phyloP scores from a whole-genome alignment of 2,888 invertebrate genomes.

The Mimachlamys varia region DNA sequence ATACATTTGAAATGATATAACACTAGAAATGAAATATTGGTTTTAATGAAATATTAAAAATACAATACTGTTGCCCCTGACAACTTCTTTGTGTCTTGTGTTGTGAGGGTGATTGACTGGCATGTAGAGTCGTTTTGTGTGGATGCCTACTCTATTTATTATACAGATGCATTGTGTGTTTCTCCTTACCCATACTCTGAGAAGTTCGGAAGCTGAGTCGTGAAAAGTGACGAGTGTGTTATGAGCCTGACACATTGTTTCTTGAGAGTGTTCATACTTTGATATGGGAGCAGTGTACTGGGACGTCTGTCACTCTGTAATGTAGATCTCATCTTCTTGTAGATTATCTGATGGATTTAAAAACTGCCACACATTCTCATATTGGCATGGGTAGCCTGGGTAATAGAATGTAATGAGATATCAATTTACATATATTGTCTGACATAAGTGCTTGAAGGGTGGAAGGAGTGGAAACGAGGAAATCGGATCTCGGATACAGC shows the following conservation, averaged over 20 bases:
- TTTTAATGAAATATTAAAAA: neutral
- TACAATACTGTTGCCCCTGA: neutral
- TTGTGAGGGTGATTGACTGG: neutral
- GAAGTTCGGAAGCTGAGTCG: neutral
- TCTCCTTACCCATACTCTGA: neutral
- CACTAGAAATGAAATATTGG: neutral
- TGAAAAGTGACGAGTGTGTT: neutral
- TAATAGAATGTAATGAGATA: neutral
- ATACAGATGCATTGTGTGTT: neutral
- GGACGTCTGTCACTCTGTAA: neutral
- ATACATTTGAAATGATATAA: neutral
- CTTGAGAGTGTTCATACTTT: neutral
- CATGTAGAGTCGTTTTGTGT: neutral
- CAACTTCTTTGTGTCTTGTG: neutral
- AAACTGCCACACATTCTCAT: slow-evolving; percentile 2
- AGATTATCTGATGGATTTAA: neutral
- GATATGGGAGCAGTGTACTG: neutral
- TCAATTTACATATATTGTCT: neutral
- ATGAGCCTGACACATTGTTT: neutral
- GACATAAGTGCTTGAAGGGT: neutral
- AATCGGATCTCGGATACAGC: neutral
- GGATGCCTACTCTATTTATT: neutral
- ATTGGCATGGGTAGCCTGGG: neutral
- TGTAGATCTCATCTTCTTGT: neutral
- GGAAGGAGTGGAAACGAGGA: too few relatives aligned